phyloP scores from a whole-genome alignment of 2,797 vertebrate genomes.

The Lindbergichthys nudifrons region DNA sequence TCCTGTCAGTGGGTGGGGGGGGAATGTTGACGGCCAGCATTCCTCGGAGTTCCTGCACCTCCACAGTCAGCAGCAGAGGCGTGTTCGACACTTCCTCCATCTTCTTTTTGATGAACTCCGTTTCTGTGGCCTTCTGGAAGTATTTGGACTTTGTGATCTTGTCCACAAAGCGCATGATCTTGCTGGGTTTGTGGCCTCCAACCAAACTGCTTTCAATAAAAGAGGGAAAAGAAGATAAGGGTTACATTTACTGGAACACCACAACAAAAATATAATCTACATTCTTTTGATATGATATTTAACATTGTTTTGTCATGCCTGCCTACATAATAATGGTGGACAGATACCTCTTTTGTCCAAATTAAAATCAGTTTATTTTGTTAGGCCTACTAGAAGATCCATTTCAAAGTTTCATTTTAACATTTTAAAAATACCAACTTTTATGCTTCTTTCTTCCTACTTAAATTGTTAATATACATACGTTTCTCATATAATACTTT shows the following conservation, averaged over 20 bases:
- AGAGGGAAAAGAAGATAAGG: not conserved
- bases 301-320: not conserved
- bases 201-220: constrained; percentile 80
- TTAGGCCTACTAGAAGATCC: not conserved
- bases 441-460: not conserved
- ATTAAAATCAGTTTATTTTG: too few species aligned
- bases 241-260: not conserved
- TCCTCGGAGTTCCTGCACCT: constrained; percentile 93
- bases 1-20: constrained; percentile 95
- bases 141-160: constrained; percentile 98
- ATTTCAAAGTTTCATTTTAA: not conserved
- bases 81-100: constrained; percentile 98
- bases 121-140: constrained; percentile 97
- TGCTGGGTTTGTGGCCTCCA: constrained; percentile 92
- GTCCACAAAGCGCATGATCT: constrained; percentile 97
- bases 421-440: too few species aligned
- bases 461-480: not conserved
- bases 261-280: not conserved
- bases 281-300: not conserved
- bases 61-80: constrained; percentile 93
- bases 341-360: not conserved
- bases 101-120: constrained; percentile 98
- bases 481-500: not conserved
- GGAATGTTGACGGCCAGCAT: constrained; percentile 95
- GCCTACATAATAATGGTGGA: not conserved